Base-by-base conservation (phyloP, 1,140 invertebrate genomes). In the Phymorhynchus buccinoides region DNA sequence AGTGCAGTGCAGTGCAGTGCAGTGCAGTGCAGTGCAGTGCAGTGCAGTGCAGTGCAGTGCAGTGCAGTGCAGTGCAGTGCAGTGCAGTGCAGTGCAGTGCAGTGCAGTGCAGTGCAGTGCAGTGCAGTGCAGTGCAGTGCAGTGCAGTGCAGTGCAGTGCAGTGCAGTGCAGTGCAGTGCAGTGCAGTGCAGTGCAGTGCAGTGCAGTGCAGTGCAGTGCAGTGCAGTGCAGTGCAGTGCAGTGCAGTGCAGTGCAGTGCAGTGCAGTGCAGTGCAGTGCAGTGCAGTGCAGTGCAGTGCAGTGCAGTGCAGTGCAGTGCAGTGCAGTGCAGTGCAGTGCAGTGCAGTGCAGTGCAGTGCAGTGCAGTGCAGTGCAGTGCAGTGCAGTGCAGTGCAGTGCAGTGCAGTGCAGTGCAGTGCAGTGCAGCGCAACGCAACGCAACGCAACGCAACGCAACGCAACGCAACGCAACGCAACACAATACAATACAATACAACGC, bases 261-360 rank as follows among this genome's bases (percentile, higher is more conserved):
- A 52, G 22, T 52, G 22, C 0, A 52, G 48, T 52, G 22, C 48
- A 18, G 48, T 62, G 14, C 56, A 22, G n/a, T 62, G 6, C 56
- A 62, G n/a, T 27, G n/a, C 6, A 12, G 56, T 27, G 68, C 71
- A 86, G 85, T 86, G 52, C 73, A 86, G 48, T 84, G 83, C 71
- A 84, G 68, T 78, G 56, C 56, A 86, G 41, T 84, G 18, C 56
- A 86, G 75, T 78, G 35, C 73, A 84, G 71, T 48, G 37, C 81
- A 86, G 71, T 86, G 52, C 85, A 85, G 56, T 85, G 41, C 71
- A 86, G 56, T 83, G 32, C 68, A 62, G 71, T 56, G 71, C 85
- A 83, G 39, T 86, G 41, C 80, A 66, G 77, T 85, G 77, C 75
- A 85, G 77, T 80, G 41, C 80, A 75, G 48, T 52, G 48, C 22